Percentiles rank a stretch among this genome's conserved stretches.
These are phyloP conservation scores for Silurus meridionalis DNA, from an alignment of 2,113 vertebrate species.

Conservation along the genomic window DNA sequence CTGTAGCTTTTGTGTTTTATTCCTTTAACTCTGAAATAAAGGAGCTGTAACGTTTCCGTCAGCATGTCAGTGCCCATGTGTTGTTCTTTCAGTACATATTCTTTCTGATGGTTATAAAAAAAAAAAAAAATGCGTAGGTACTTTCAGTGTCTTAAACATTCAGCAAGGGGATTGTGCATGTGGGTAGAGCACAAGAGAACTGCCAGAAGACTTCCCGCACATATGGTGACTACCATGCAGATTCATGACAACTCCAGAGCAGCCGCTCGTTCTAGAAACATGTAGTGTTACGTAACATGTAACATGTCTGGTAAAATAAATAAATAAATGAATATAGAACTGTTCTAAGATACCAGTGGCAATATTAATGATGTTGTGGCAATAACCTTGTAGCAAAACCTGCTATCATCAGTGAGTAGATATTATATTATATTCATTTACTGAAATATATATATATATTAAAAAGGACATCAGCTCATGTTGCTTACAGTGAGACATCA, in stretches of 20 bases:
- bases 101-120: slow-evolving; percentile 18
- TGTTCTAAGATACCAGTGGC: background rate
- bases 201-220: slow-evolving; percentile 43
- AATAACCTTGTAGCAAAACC: background rate
- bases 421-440: too few relatives aligned
- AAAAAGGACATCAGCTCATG: background rate
- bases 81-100: background rate
- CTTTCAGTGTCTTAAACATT: slow-evolving; percentile 30
- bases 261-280: slow-evolving; percentile 26
- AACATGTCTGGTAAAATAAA: background rate
- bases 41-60: background rate
- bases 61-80: slow-evolving; percentile 1
- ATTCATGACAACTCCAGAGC: slow-evolving; percentile 30
- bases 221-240: slow-evolving; percentile 35
- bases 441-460: too few relatives aligned
- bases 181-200: slow-evolving; percentile 31
- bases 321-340: background rate
- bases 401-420: background rate
- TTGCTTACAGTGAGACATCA: background rate
- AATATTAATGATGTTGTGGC: background rate
- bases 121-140: slow-evolving; percentile 21
- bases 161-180: slow-evolving; percentile 38
- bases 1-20: background rate
- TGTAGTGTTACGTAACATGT: slow-evolving; percentile 21
- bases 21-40: background rate